Evolutionary conservation across 2,888 invertebrate species (phyloP).

Genomic region (Schizotus pectinicornis): DNA sequence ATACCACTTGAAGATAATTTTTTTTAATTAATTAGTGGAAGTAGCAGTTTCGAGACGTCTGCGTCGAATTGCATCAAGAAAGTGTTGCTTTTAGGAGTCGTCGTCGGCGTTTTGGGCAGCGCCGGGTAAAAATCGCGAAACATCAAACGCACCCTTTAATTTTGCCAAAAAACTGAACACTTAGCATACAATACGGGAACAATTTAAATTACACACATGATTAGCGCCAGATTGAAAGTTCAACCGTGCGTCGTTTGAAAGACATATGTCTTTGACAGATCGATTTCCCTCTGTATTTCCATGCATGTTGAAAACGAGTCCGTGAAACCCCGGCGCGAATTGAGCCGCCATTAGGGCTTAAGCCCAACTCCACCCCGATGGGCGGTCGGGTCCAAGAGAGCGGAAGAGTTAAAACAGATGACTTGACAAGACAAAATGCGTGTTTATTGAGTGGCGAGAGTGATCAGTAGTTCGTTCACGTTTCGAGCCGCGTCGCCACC

Average conservation of each 20-base stretch:
- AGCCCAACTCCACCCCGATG: too few relatives aligned
- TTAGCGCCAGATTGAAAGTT: slow-evolving; percentile 46
- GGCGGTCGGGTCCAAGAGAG: slow-evolving; percentile 8
- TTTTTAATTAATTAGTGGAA: too few relatives aligned
- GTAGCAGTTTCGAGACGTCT: too few relatives aligned
- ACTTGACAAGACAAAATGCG: slow-evolving; percentile 36
- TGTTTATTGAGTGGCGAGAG: slow-evolving; percentile 35
- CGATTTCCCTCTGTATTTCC: slow-evolving; percentile 32
- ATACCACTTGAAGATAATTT: too few relatives aligned
- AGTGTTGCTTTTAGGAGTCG: too few relatives aligned
- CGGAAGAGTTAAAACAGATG: slow-evolving; percentile 27
- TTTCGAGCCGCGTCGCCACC: slow-evolving; percentile 32
- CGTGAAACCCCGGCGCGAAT: too few relatives aligned
- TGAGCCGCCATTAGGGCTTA: too few relatives aligned
- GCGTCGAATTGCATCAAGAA: too few relatives aligned
- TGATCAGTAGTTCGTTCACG: slow-evolving; percentile 36
- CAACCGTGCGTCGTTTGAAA: slow-evolving; percentile 41
- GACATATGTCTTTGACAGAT: slow-evolving; percentile 44
- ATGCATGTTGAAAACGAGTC: slow-evolving; percentile 21
- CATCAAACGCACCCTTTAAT: too few relatives aligned
- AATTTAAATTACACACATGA: slow-evolving; percentile 49
- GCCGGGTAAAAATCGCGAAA: too few relatives aligned
- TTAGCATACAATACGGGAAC: slow-evolving; percentile 7
- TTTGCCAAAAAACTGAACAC: too few relatives aligned
- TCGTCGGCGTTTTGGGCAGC: too few relatives aligned